These are phyloP conservation scores for Cariama cristata DNA, from an alignment of 2,113 vertebrate genomes.

Conservation along the genomic window DNA sequence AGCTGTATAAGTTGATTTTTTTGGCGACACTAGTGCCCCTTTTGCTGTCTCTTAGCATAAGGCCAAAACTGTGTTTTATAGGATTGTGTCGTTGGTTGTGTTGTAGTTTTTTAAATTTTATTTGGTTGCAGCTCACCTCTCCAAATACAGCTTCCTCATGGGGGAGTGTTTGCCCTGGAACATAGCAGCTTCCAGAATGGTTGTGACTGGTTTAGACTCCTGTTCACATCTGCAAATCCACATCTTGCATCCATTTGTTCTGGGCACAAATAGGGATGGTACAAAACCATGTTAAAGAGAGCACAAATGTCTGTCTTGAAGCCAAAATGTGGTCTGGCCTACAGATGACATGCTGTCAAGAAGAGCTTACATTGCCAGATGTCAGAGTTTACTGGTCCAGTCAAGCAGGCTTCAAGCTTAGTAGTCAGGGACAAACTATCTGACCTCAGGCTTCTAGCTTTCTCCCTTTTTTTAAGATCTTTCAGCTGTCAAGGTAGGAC, in stretches of 20 bases:
- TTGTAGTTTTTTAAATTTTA: background rate
- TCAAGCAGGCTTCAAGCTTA: background rate
- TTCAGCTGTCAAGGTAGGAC: background rate
- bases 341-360: background rate
- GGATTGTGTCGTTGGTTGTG: background rate
- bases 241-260: background rate
- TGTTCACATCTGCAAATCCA: background rate
- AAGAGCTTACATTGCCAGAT: background rate
- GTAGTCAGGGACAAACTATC: background rate
- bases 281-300: background rate
- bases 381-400: background rate
- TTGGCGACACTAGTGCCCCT: rapidly evolving
- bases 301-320: background rate
- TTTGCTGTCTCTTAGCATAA: background rate
- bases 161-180: background rate
- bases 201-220: background rate
- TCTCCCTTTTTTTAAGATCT: background rate
- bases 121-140: background rate
- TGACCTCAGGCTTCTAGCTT: background rate
- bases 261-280: background rate
- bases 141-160: background rate
- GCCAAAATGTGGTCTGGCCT: background rate
- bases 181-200: rapidly evolving
- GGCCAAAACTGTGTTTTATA: background rate
- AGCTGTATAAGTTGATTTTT: background rate